phyloP scores from a whole-genome alignment of 2,113 vertebrate genomes.

The Trinectes maculatus region DNA sequence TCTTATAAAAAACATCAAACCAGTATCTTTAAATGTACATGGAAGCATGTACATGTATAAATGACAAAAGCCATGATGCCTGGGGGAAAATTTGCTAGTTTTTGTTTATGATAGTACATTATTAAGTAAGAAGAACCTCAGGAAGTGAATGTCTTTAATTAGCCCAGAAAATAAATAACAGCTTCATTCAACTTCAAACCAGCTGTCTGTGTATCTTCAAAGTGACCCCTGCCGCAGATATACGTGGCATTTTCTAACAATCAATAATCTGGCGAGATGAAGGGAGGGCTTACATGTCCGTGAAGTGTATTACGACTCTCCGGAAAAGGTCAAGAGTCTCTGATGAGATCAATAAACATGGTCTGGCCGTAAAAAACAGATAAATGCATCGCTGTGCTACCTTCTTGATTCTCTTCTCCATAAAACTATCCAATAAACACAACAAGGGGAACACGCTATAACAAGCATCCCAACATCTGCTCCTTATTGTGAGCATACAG shows the following conservation, averaged over 20 bases:
- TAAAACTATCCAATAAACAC: slow-evolving; percentile 47
- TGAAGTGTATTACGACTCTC: slow-evolving; percentile 48
- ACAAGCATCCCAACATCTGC: slow-evolving; percentile 37
- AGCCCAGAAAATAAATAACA: background rate
- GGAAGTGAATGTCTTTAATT: background rate
- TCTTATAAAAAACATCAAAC: too few relatives aligned
- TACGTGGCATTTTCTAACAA: slow-evolving; percentile 51
- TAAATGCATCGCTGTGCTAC: slow-evolving; percentile 40
- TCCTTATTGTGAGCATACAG: slow-evolving; percentile 22
- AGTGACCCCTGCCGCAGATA: slow-evolving; percentile 10
- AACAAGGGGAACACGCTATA: slow-evolving; percentile 1
- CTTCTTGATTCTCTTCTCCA: slow-evolving; percentile 40
- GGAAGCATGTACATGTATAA: background rate
- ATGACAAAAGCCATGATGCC: background rate
- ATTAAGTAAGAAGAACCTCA: background rate
- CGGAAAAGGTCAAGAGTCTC: slow-evolving; percentile 58
- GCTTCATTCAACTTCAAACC: background rate
- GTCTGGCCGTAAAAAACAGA: slow-evolving; percentile 53
- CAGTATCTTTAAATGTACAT: too few relatives aligned
- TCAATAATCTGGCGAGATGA: slow-evolving; percentile 54
- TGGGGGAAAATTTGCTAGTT: background rate
- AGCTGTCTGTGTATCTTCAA: slow-evolving; percentile 11
- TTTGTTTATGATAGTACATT: background rate
- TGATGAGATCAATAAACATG: slow-evolving; percentile 59
- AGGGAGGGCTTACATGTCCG: slow-evolving; percentile 21